Percentiles rank a stretch among this genome's conserved stretches.
phyloP scores from a whole-genome alignment of 2,113 vertebrate species.

The Stictonetta naevosa region DNA sequence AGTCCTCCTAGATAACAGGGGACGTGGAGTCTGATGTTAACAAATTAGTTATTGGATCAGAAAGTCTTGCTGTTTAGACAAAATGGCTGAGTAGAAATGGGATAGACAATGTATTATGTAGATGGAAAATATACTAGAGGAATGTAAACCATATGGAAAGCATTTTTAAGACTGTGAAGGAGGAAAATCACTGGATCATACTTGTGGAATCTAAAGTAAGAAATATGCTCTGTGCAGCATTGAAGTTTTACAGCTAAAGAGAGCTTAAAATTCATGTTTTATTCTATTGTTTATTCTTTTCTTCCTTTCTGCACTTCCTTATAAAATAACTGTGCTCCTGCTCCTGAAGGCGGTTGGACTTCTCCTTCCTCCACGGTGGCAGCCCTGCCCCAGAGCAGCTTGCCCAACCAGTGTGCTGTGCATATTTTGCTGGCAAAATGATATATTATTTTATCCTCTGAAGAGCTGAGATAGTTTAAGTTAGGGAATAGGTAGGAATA shows the following conservation, averaged over 20 bases:
- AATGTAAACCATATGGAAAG: slow-evolving; percentile 48
- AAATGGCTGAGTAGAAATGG: slow-evolving; percentile 16
- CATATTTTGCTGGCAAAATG: background rate
- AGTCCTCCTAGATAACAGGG: slow-evolving; percentile 18
- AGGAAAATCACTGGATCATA: background rate
- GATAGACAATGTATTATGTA: background rate
- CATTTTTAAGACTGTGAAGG: slow-evolving; percentile 17
- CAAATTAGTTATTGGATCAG: slow-evolving; percentile 17
- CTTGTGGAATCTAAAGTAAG: background rate
- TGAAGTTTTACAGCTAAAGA: background rate
- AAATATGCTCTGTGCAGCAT: background rate
- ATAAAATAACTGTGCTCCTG: background rate
- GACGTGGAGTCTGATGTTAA: background rate
- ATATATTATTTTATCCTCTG: background rate
- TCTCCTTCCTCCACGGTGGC: background rate
- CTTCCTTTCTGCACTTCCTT: background rate
- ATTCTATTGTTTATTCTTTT: background rate
- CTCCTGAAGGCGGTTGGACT: background rate
- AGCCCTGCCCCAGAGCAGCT: background rate
- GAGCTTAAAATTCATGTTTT: background rate
- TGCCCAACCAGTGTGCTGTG: background rate
- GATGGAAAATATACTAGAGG: slow-evolving; percentile 5
- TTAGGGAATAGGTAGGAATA: background rate
- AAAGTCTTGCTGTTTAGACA: slow-evolving; percentile 20
- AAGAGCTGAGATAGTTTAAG: background rate